Conservation (phyloP, 2,888 invertebrate species). For the Pharmacophagus antenor region DNA sequence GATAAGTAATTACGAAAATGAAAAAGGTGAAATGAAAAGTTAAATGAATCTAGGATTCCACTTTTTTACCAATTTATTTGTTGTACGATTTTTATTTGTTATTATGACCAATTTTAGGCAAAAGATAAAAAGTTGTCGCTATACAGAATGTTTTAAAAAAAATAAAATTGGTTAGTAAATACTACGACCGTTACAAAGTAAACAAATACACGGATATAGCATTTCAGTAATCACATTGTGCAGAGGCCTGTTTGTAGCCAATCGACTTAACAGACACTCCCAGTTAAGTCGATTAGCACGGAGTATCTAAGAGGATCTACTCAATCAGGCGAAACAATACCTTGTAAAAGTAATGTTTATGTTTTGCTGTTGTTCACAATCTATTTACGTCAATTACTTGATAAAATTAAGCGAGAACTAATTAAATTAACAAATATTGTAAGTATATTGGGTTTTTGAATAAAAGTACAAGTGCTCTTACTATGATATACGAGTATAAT, state of each 20-base stretch:
- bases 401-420: not conserved
- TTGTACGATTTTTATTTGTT: too few relatives aligned
- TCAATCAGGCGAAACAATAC: slow-evolving; percentile 27
- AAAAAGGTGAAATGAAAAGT: too few relatives aligned
- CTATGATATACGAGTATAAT: too few relatives aligned
- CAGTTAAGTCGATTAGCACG: slow-evolving; percentile 27
- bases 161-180: too few relatives aligned
- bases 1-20: too few relatives aligned
- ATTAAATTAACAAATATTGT: not conserved
- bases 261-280: slow-evolving; percentile 28
- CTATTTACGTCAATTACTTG: not conserved
- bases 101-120: too few relatives aligned
- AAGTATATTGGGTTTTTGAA: too few relatives aligned
- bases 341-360: slow-evolving; percentile 13
- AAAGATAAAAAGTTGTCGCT: too few relatives aligned
- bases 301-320: slow-evolving; percentile 20
- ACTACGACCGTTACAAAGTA: slow-evolving; percentile 2
- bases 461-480: too few relatives aligned
- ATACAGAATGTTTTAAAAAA: too few relatives aligned
- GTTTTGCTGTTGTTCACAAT: not conserved
- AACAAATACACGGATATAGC: slow-evolving; percentile 14
- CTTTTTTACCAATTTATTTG: too few relatives aligned
- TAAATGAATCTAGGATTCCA: too few relatives aligned
- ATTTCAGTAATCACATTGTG: slow-evolving; percentile 25
- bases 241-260: slow-evolving; percentile 14